Base-by-base conservation (phyloP, 2,113 vertebrate genomes). In the Amazona vittata region DNA sequence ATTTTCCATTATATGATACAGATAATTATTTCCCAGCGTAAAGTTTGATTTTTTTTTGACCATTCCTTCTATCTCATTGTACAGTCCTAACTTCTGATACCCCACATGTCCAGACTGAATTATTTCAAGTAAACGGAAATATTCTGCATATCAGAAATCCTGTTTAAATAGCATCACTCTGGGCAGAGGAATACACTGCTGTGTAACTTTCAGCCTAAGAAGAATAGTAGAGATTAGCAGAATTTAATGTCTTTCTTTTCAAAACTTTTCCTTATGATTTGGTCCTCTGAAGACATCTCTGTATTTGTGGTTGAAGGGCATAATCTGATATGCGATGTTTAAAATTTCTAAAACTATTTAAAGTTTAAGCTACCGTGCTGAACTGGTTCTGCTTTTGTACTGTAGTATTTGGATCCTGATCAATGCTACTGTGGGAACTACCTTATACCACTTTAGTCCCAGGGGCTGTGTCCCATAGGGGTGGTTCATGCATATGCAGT, bases 401-500 rank as follows among this genome's bases (percentile, higher is more conserved):
- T 10, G 3, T 7, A 46, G 37, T 37, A 46, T 24, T 43, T 79
- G 70, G 60, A 21, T 75, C 22, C 73, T 52, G 47, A 31, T 29
- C 67, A 68, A 12, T 26, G 73, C 2, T 25, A 10, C 43, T 5
- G 9, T 35, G 26, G 67, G 29, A 50, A 2, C 17, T 60, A 25
- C 57, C 70, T 37, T 53, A 18, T n/a, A 41, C 6, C n/a, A 11
- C 35, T 76, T 53, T 18, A 50, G 43, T 80, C 33, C 20, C 62
- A 11, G 21, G 33, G 22, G 9, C 19, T 71, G 9, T 12, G 9
- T 53, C 24, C 50, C 19, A 7, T 1, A 2, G 50, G 11, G 8
- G 4, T 20, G 7, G 5, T 41, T 76, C 15, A 11, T 43, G 10
- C 9, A 10, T 0, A 5, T 9, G 43, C 46, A 46, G 2, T 1